phyloP scores from a whole-genome alignment of 2,888 invertebrate species.

The Acanthococcus lagerstroemiae region DNA sequence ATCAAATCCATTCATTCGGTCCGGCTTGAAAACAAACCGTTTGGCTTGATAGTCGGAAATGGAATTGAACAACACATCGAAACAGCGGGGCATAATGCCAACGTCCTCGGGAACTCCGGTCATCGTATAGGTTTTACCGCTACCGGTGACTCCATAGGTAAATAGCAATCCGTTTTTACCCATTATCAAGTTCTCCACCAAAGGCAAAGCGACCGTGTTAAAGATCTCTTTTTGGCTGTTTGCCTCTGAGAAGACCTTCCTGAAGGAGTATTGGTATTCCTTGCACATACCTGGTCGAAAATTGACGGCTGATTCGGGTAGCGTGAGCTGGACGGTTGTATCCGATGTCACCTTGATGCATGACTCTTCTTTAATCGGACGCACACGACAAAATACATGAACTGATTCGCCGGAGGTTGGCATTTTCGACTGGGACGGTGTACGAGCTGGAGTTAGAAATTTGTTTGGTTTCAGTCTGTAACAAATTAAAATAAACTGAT shows the following conservation, averaged over 20 bases:
- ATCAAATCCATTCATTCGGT: conserved; percentile 88
- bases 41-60: conserved; percentile 58
- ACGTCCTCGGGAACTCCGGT: conserved; percentile 56
- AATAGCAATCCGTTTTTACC: conserved; percentile 90
- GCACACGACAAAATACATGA: conserved; percentile 80
- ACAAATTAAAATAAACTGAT: too few species aligned
- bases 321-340: conserved; percentile 54
- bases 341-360: conserved; percentile 62
- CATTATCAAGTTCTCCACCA: conserved; percentile 73
- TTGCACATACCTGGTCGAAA: conserved; percentile 42
- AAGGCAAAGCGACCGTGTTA: conserved; percentile 68
- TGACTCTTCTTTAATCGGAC: conserved; percentile 55
- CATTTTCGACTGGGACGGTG: background rate
- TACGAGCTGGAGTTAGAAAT: background rate
- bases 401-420: conserved; percentile 53
- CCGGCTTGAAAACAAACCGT: conserved; percentile 86
- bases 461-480: background rate
- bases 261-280: conserved; percentile 57
- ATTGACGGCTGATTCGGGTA: conserved; percentile 49
- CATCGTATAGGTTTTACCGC: conserved; percentile 96
- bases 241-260: conserved; percentile 72
- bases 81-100: conserved; percentile 76
- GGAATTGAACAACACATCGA: conserved; percentile 88
- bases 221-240: conserved; percentile 75
- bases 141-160: conserved; percentile 90